A percentile compares a stretch with the other conserved stretches of the same genome.
phyloP scores from a whole-genome alignment of 2,888 invertebrate genomes.

The Ceramica pisi region DNA sequence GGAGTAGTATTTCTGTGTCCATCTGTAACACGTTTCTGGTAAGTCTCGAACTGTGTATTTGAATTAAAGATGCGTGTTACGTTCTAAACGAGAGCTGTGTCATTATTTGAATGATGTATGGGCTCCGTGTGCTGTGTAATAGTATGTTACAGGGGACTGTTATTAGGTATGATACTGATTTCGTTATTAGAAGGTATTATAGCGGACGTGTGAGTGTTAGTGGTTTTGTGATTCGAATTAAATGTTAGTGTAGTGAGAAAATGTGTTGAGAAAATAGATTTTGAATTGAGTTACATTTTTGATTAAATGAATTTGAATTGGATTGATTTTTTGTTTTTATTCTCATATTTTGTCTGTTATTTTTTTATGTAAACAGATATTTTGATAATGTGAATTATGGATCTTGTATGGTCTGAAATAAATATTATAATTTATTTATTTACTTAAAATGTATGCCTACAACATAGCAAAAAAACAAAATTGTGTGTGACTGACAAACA shows the following conservation, averaged over 20 bases:
- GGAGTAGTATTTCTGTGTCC: conserved; percentile 13
- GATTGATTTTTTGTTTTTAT: too few relatives aligned
- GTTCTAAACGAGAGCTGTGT: conserved; percentile 38
- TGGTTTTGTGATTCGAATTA: neutral
- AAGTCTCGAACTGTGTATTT: conserved; percentile 43
- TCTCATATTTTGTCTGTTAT: too few relatives aligned
- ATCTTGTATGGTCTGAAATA: too few relatives aligned
- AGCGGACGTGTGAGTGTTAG: neutral
- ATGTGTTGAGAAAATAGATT: neutral
- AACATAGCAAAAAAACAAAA: too few relatives aligned
- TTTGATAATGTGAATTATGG: too few relatives aligned
- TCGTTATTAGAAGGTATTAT: conserved; percentile 23
- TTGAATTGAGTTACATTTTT: too few relatives aligned
- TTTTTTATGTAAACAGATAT: too few relatives aligned
- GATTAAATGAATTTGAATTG: too few relatives aligned
- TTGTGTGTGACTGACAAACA: too few relatives aligned
- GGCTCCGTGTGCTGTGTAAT: conserved; percentile 13
- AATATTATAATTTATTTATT: too few relatives aligned
- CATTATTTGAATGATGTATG: conserved; percentile 56
- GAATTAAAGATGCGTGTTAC: conserved; percentile 62
- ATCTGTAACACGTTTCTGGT: conserved; percentile 7
- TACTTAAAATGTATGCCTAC: too few relatives aligned
- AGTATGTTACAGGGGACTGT: conserved; percentile 14
- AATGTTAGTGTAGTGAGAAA: neutral
- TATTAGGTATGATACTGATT: conserved; percentile 43